Evolutionary conservation across 2,113 vertebrate genomes (phyloP).

Genomic region (Rhea americana): DNA sequence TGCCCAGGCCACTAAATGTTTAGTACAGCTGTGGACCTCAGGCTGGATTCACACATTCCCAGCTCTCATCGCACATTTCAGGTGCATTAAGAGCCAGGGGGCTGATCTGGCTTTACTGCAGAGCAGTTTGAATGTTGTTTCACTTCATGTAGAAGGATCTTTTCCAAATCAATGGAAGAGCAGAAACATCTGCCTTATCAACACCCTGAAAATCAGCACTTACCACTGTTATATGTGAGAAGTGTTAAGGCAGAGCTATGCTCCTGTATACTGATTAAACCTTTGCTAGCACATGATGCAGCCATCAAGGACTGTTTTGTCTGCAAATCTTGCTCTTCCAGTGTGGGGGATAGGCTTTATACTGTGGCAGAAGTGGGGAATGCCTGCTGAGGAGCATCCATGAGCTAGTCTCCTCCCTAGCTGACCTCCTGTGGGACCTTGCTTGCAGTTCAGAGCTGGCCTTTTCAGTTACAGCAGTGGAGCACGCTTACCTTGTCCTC

Average conservation of each 20-base stretch:
- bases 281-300: background rate
- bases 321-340: background rate
- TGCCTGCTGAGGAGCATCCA: background rate
- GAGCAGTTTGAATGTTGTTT: background rate
- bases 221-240: background rate
- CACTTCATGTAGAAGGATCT: slow-evolving; percentile 17
- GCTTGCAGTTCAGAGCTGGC: background rate
- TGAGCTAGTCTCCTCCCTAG: background rate
- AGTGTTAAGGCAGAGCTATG: background rate
- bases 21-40: background rate
- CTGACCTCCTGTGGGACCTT: accelerated
- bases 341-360: background rate
- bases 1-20: background rate
- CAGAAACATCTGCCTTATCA: slow-evolving; percentile 35
- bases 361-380: background rate
- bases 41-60: background rate
- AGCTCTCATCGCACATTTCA: background rate
- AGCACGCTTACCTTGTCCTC: accelerated
- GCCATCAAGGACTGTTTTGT: background rate
- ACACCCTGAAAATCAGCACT: background rate
- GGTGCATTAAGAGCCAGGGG: background rate
- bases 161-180: slow-evolving; percentile 24
- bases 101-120: background rate
- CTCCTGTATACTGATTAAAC: background rate
- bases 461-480: background rate